Base-by-base conservation (phyloP, 35 echinoderm and acorn worm species). In the Stichopus chloronotus region DNA sequence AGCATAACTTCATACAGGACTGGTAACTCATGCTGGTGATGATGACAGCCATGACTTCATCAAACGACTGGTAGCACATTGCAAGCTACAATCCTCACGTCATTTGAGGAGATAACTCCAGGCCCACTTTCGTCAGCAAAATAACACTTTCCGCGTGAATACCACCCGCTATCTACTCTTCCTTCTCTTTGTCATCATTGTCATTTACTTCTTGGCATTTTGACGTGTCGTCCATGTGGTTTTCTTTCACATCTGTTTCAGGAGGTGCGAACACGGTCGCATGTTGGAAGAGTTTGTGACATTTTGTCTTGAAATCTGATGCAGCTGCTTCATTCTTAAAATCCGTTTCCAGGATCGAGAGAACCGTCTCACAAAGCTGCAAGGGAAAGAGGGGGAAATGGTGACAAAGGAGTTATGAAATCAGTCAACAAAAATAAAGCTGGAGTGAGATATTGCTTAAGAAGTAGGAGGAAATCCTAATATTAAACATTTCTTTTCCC, bases 231-330 rank as follows among this genome's bases (percentile, higher is more conserved):
- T 89, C 87, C 25, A 89, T 53, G 61, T 89, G 87, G 25, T 89
- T 89, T 52, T 71, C 60, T 63, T 91, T 83, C 5, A 83, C 52
- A 5, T 77, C 63, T 52, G 87, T 19, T 53, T 90, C 74, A 7
- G 87, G 79, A 10, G 95, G 93, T 24, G 78, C 89, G 65, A 96
- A 96, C 72, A 92, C 83, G 6, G 90, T 94, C 92, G 95, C 95
- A 94, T 96, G 91, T 76, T 91, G 94, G 85, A 92, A 98, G 17
- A 96, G 91, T 43, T 98, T 43, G 77, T 94, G 97, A 78, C 97
- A 98, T 78, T 90, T 76, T 16, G 85, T 56, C 78, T 93, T 91
- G 93, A 96, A 98, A 52, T 94, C 61, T 13, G 58, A 58, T 13
- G 90, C 94, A 52, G 91, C 93, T 13, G 91, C 52, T 43, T 84